Base-by-base conservation (phyloP, 2,888 invertebrate species). In the Flabesymbios commensalis region DNA sequence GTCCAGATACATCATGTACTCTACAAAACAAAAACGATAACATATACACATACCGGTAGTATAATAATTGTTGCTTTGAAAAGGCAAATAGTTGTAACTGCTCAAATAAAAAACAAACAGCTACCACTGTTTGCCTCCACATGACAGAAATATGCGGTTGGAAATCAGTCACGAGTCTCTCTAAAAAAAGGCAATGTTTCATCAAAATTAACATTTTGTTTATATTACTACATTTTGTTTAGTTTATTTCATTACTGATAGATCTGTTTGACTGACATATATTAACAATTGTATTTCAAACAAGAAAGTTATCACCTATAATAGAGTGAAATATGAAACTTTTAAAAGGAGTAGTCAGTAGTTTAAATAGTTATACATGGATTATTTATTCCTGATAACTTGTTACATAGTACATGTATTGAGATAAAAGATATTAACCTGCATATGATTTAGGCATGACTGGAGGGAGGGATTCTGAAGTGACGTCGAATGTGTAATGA, bases 401-500 rank as follows among this genome's bases (percentile, higher is more conserved):
- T n/a, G n/a, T n/a, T n/a, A n/a, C 19, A 52, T 24, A 22, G 1
- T 3, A 31, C 14, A 31, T 22, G 2, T 17, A 5, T 22, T 4
- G 14, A 22, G 5, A 28, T n/a, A 49, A 4, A 17, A 17, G 10
- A n/a, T 1, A 47, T 71, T 70, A 72, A 86, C 90, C 90, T 73
- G 88, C 87, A 75, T 90, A 90, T 0, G 89, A 87, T 59, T 85
- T 84, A 3, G 90, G 90, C 60, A 88, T 77, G 31, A 90, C 86
- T 67, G 84, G 79, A 0, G 85, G 86, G 7, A 68, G 66, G 31
- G 48, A 36, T 63, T 86, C 84, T 74, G 86, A 83, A 63, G 86
- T 83, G 74, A 85, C 83, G 63, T 85, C 84, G 75, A 88, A 89
- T 0, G 90, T 90, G 74, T 88, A 90, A 74, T 90, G 88, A 74